Evolutionary conservation across 2,888 invertebrate species (phyloP).

Genomic region (Dasysyrphus tricinctus): DNA sequence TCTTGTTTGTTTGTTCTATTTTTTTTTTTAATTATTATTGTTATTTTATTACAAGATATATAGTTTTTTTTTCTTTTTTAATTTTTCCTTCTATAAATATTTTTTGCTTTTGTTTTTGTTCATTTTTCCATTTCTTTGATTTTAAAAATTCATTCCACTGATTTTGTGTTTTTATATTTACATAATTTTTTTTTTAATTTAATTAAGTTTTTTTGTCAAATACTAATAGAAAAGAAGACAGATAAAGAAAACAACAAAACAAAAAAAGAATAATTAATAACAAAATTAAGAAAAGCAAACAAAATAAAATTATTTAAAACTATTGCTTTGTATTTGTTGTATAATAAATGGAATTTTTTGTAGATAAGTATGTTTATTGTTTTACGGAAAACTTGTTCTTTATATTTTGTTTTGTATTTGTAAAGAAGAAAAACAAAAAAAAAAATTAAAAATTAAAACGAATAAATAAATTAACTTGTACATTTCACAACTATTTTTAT

Average conservation of each 20-base stretch:
- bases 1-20: constrained; percentile 65
- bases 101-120: constrained; percentile 49
- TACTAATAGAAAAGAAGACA: constrained; percentile 31
- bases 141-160: constrained; percentile 50
- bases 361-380: constrained; percentile 50
- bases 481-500: constrained; percentile 59
- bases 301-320: constrained; percentile 53
- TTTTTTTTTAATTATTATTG: constrained; percentile 56
- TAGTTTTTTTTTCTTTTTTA: constrained; percentile 52
- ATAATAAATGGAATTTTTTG: constrained; percentile 68
- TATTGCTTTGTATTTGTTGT: constrained; percentile 68
- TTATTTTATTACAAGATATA: constrained; percentile 72
- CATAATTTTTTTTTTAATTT: constrained; percentile 52
- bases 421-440: constrained; percentile 48
- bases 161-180: constrained; percentile 51
- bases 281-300: constrained; percentile 55
- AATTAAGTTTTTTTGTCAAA: constrained; percentile 35
- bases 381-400: constrained; percentile 40
- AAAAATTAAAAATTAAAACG: constrained; percentile 55
- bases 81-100: constrained; percentile 55
- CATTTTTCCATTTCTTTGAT: constrained; percentile 52
- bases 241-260: constrained; percentile 21
- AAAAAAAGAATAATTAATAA: constrained; percentile 5
- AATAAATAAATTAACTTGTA: constrained; percentile 74
- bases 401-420: constrained; percentile 4